Conservation (phyloP, 2,797 vertebrate species). For the Octomys mimax region DNA sequence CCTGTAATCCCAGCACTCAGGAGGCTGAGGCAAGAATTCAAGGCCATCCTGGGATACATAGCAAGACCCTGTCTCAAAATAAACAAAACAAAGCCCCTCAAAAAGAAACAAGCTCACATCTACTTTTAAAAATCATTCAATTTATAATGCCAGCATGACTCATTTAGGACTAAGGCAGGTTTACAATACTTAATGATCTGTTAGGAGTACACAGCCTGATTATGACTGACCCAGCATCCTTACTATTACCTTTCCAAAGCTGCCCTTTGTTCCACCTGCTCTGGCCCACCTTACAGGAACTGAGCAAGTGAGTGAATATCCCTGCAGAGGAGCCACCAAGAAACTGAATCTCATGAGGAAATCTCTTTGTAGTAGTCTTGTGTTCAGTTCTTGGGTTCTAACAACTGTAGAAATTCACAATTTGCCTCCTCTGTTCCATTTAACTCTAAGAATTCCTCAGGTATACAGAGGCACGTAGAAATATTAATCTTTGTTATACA, state of each 20-base stretch:
- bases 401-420: neutral
- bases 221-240: neutral
- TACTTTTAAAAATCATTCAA: slow-evolving; percentile 47
- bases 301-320: neutral
- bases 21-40: neutral
- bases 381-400: slow-evolving; percentile 30
- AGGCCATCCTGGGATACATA: neutral
- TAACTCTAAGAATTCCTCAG: slow-evolving; percentile 38
- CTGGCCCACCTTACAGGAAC: neutral
- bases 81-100: neutral
- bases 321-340: slow-evolving; percentile 22
- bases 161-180: neutral
- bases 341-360: neutral
- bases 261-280: neutral
- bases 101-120: slow-evolving; percentile 14
- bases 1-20: neutral
- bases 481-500: neutral
- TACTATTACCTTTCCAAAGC: slow-evolving; percentile 1
- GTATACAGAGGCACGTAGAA: slow-evolving; percentile 5
- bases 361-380: slow-evolving; percentile 17
- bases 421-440: slow-evolving; percentile 22
- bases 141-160: neutral
- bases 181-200: neutral
- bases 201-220: neutral
- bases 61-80: neutral